These are phyloP conservation scores for Salvelinus fontinalis DNA, from an alignment of 2,113 vertebrate genomes.

Conservation along the genomic window DNA sequence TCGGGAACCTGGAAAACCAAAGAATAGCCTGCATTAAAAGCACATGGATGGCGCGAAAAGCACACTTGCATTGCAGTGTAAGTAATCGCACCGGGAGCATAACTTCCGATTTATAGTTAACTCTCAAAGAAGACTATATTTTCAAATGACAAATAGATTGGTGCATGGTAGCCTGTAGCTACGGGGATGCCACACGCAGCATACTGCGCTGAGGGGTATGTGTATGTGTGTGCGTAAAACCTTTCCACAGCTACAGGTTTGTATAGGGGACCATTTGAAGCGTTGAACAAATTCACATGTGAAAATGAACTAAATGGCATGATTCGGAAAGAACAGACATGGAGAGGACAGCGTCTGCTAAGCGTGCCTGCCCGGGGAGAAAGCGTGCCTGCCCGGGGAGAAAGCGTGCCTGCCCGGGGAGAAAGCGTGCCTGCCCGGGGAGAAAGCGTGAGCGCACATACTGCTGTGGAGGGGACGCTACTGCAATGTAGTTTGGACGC, in stretches of 20 bases:
- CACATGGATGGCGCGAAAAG: conserved; percentile 33
- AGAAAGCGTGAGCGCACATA: neutral
- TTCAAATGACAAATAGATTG: neutral
- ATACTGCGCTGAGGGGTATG: neutral
- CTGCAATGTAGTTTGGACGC: conserved; percentile 15
- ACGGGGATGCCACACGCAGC: neutral
- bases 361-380: too few relatives aligned
- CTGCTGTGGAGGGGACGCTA: neutral
- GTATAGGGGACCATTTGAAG: neutral
- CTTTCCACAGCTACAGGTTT: neutral
- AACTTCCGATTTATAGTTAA: conserved; percentile 2
- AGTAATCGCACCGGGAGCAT: neutral
- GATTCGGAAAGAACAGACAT: neutral
- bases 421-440: neutral
- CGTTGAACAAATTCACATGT: neutral
- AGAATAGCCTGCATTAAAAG: conserved; percentile 19
- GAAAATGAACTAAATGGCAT: neutral
- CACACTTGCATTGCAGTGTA: conserved; percentile 3
- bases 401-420: neutral
- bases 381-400: too few relatives aligned
- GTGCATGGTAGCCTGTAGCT: neutral
- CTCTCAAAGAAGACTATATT: neutral
- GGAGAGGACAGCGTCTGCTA: neutral
- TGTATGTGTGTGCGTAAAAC: conserved; percentile 42
- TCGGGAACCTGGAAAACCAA: neutral